These are phyloP conservation scores for Nixonia krombeini DNA, from an alignment of 1,140 invertebrate species.

Conservation along the genomic window DNA sequence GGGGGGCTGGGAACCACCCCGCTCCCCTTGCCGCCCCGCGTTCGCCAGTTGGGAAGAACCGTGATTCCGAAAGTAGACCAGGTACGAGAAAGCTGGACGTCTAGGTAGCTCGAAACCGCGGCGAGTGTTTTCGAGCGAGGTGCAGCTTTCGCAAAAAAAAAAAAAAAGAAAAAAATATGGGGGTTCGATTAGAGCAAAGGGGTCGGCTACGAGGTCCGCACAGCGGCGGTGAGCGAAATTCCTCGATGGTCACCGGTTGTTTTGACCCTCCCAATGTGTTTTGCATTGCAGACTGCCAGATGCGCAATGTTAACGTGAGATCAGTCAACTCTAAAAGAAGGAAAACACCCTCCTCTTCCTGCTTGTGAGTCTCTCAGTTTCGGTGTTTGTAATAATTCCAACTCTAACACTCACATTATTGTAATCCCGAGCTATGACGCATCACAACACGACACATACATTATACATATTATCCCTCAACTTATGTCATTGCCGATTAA, in stretches of 20 bases:
- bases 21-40: too few species aligned
- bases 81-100: too few species aligned
- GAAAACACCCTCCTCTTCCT: constrained; percentile 79
- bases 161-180: constrained; percentile 28
- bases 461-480: too few species aligned
- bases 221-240: constrained; percentile 35
- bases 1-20: too few species aligned
- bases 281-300: constrained; percentile 81
- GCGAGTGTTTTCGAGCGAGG: too few species aligned
- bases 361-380: constrained; percentile 80
- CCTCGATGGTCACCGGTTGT: constrained; percentile 62
- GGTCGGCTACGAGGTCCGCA: constrained; percentile 2
- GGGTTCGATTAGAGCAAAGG: background rate
- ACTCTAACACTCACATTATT: constrained; percentile 64
- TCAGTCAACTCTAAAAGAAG: constrained; percentile 81
- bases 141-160: too few species aligned
- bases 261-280: constrained; percentile 72
- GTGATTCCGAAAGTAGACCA: too few species aligned
- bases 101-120: too few species aligned
- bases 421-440: constrained; percentile 59
- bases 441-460: constrained; percentile 51
- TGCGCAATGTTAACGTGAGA: constrained; percentile 83
- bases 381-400: constrained; percentile 73
- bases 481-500: constrained; percentile 51
- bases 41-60: too few species aligned